These are phyloP conservation scores for Drosophila saltans DNA, from an alignment of 1,140 invertebrate genomes.

Conservation along the genomic window DNA sequence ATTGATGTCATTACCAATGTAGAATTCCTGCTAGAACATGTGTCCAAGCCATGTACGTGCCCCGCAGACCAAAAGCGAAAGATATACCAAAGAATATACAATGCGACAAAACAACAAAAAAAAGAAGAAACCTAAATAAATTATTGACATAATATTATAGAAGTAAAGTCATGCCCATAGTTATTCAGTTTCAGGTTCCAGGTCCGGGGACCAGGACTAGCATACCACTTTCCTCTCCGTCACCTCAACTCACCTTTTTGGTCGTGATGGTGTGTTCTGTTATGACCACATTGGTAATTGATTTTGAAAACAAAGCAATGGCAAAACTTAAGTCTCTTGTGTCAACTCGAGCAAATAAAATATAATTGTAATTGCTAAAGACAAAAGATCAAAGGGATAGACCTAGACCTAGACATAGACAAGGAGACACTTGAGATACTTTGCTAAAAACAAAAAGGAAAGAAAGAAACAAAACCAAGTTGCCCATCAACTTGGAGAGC, in stretches of 20 bases:
- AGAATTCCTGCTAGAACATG: conserved; percentile 79
- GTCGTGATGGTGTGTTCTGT: conserved; percentile 29
- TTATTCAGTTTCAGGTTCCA: neutral
- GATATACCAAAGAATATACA: conserved; percentile 1
- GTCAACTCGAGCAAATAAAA: conserved; percentile 78
- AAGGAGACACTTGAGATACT: conserved; percentile 26
- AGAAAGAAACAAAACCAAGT: conserved; percentile 23
- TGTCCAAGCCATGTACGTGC: conserved; percentile 68
- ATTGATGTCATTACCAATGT: conserved; percentile 75
- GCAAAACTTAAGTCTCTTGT: conserved; percentile 48
- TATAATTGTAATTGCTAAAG: conserved; percentile 78
- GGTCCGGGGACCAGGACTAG: no score
- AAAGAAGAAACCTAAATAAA: conserved; percentile 62
- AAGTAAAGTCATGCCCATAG: conserved; percentile 10
- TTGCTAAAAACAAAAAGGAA: neutral
- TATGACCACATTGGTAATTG: conserved; percentile 73
- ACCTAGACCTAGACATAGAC: conserved; percentile 22
- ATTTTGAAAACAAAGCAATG: conserved; percentile 64
- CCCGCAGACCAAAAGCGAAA: conserved; percentile 32
- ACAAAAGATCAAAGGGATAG: conserved; percentile 76
- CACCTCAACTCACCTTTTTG: neutral
- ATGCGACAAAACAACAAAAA: conserved; percentile 10
- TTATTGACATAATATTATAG: conserved; percentile 72
- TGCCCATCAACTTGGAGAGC: conserved; percentile 53
- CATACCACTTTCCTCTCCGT: neutral